These are phyloP conservation scores for Scaptomyza caliginosa DNA, from an alignment of 2,888 invertebrate genomes.

Conservation along the genomic window DNA sequence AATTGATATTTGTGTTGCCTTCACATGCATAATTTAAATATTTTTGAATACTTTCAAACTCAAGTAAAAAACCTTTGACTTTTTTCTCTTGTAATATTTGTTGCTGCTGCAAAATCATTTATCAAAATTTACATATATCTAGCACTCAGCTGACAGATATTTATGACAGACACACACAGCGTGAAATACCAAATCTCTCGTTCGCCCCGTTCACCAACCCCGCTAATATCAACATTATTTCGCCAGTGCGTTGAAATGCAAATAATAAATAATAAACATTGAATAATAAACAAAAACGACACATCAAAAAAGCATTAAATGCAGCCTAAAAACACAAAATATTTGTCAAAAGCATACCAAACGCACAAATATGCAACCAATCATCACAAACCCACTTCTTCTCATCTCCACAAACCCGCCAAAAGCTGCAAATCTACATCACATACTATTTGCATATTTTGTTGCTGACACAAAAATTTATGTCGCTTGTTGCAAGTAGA, in stretches of 20 bases:
- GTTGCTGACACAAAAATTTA: conserved; percentile 41
- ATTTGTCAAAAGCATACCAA: conserved; percentile 21
- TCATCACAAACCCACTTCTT: neutral
- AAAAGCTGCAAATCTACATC: conserved; percentile 10
- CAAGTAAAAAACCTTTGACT: conserved; percentile 14
- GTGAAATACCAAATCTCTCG: too few species aligned
- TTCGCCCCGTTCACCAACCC: neutral
- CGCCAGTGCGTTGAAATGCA: conserved; percentile 11
- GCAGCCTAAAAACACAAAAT: conserved; percentile 38
- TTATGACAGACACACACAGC: conserved; percentile 14
- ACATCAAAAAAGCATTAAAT: conserved; percentile 25
- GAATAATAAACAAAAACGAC: conserved; percentile 30
- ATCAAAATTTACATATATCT: conserved; percentile 38
- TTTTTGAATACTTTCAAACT: conserved; percentile 5
- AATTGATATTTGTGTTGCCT: conserved; percentile 13
- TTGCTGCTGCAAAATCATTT: conserved; percentile 1
- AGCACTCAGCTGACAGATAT: conserved; percentile 14
- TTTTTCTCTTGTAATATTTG: conserved; percentile 16
- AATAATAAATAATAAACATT: conserved; percentile 51
- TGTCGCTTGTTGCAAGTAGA: conserved; percentile 6
- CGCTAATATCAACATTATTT: conserved; percentile 18
- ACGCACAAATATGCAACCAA: conserved; percentile 14
- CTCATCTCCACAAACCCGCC: neutral
- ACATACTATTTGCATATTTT: conserved; percentile 51
- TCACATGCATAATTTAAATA: conserved; percentile 17